phyloP scores from a whole-genome alignment of 2,888 invertebrate species.

The Idaea dimidiata region DNA sequence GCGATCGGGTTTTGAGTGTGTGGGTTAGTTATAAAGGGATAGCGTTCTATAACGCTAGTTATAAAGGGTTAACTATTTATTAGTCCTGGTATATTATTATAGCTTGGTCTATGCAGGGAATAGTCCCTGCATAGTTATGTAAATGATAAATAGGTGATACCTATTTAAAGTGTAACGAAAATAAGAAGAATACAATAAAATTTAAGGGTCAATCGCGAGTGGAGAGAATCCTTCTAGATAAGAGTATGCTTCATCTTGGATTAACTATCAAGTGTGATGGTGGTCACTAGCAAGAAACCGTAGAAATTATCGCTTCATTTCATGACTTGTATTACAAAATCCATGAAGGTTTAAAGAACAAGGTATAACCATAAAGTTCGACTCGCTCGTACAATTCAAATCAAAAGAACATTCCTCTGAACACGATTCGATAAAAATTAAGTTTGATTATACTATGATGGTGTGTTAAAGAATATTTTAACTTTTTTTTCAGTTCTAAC shows the following conservation, averaged over 20 bases:
- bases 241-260: too few species aligned
- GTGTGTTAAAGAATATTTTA: background rate
- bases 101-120: too few species aligned
- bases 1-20: conserved; percentile 36
- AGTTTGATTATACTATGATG: background rate
- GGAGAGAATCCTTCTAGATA: too few species aligned
- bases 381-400: conserved; percentile 15
- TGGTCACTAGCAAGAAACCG: background rate
- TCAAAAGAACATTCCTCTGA: background rate
- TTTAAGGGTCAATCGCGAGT: too few species aligned
- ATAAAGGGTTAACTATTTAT: too few species aligned
- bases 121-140: too few species aligned
- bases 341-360: conserved; percentile 57
- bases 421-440: background rate
- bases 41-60: background rate
- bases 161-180: too few species aligned
- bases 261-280: background rate
- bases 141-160: too few species aligned
- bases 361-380: conserved; percentile 28
- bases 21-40: background rate
- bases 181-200: too few species aligned
- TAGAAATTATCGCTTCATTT: conserved; percentile 21
- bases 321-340: conserved; percentile 26
- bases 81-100: too few species aligned
- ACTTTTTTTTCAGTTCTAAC: background rate